A percentile compares a stretch with the other conserved stretches of the same genome.
Evolutionary conservation across 2,797 vertebrate species (phyloP).

Genomic region (Vipera ursinii): DNA sequence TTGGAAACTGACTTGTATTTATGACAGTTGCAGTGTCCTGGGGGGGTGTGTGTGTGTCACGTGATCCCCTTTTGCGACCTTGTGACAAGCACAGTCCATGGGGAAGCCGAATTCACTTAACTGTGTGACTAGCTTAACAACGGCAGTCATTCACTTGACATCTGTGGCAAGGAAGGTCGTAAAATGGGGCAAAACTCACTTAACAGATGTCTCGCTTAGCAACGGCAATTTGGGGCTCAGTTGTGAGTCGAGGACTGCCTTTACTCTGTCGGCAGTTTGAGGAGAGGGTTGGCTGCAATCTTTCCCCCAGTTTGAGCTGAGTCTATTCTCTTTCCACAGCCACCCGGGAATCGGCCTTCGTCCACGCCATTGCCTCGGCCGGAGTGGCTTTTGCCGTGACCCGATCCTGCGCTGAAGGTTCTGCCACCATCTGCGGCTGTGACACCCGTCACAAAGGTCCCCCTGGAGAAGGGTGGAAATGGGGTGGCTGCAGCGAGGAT

Average conservation of each 20-base stretch:
- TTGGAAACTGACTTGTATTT: neutral
- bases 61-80: neutral
- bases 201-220: neutral
- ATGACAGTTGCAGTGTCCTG: neutral
- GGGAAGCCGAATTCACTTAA: neutral
- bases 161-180: neutral
- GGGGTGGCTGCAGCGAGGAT: slow-evolving; percentile 98
- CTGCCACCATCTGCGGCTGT: slow-evolving; percentile 91
- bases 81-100: neutral
- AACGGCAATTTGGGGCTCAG: neutral
- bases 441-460: slow-evolving; percentile 90
- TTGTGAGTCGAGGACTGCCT: neutral
- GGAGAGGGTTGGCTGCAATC: neutral
- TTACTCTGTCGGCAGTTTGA: neutral
- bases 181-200: neutral
- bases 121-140: too few species aligned
- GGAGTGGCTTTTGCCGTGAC: slow-evolving; percentile 95
- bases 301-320: neutral
- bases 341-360: slow-evolving; percentile 93
- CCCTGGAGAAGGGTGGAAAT: slow-evolving; percentile 95
- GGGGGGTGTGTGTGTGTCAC: too few species aligned
- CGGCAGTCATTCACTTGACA: neutral
- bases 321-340: slow-evolving; percentile 70
- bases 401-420: slow-evolving; percentile 92
- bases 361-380: slow-evolving; percentile 93